A percentile compares a stretch with the other conserved stretches of the same genome.
phyloP scores from a whole-genome alignment of 2,888 invertebrate genomes.

The Conus canariensis region DNA sequence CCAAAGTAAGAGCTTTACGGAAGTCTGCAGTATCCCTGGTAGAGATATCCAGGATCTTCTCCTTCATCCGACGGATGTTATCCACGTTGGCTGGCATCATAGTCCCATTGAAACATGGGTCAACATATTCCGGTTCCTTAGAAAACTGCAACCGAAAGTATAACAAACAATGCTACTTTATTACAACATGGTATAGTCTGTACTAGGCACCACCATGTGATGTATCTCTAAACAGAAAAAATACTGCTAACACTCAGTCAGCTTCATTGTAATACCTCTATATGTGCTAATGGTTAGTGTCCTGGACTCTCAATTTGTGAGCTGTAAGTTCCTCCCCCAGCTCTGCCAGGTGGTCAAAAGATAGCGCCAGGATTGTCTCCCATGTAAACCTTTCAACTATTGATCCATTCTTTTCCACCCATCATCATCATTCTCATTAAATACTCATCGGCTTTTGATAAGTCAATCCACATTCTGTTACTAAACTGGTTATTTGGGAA shows the following conservation, averaged over 20 bases:
- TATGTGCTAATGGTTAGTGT: no score
- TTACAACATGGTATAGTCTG: background rate
- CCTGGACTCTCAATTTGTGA: no score
- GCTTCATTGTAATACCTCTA: no score
- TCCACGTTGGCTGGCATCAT: slow-evolving; percentile 89
- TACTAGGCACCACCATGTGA: background rate
- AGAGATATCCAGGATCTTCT: slow-evolving; percentile 81
- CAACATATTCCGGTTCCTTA: slow-evolving; percentile 86
- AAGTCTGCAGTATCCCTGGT: slow-evolving; percentile 92
- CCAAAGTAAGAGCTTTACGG: slow-evolving; percentile 88
- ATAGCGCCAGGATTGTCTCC: no score
- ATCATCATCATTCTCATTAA: no score
- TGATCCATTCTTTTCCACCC: no score
- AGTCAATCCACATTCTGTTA: no score
- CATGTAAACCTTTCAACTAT: no score
- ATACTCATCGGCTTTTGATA: no score
- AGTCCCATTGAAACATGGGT: slow-evolving; percentile 91
- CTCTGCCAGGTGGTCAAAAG: no score
- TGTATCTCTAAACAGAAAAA: background rate
- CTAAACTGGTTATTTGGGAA: no score
- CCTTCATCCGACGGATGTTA: slow-evolving; percentile 76
- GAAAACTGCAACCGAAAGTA: slow-evolving; percentile 82
- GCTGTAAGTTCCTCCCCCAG: no score
- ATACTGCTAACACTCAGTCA: background rate
- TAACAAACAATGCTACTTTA: background rate